Evolutionary conservation across 2,888 invertebrate species (phyloP).

Genomic region (Drosophila buzzatii): DNA sequence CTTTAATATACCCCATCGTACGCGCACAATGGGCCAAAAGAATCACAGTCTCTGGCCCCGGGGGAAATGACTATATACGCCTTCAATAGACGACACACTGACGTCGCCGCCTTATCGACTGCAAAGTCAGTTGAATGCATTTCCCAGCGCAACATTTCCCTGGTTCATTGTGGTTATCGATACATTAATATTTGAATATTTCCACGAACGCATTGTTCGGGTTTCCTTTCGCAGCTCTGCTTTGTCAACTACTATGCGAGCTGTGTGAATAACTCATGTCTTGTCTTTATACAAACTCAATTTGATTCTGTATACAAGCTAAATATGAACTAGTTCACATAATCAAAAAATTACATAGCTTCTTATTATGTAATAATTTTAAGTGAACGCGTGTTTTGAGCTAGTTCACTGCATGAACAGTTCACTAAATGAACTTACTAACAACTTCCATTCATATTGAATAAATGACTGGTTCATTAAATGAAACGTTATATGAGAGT

Average conservation of each 20-base stretch:
- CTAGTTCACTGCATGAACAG: neutral
- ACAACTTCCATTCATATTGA: too few relatives aligned
- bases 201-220: neutral
- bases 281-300: neutral
- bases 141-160: constrained; percentile 25
- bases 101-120: constrained; percentile 32
- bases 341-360: neutral
- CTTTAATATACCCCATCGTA: constrained; percentile 20
- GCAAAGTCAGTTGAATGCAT: constrained; percentile 41
- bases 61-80: constrained; percentile 47
- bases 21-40: constrained; percentile 47
- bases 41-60: constrained; percentile 36
- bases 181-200: constrained; percentile 10
- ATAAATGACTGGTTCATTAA: neutral
- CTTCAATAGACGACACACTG: constrained; percentile 27
- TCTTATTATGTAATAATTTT: neutral
- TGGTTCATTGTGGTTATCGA: constrained; percentile 19
- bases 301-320: neutral
- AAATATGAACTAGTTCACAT: neutral
- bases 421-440: too few relatives aligned
- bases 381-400: neutral
- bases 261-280: neutral
- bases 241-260: neutral
- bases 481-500: too few relatives aligned
- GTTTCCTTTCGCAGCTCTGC: neutral